phyloP scores from a whole-genome alignment of 2,888 invertebrate species.

The Anodontia alba region DNA sequence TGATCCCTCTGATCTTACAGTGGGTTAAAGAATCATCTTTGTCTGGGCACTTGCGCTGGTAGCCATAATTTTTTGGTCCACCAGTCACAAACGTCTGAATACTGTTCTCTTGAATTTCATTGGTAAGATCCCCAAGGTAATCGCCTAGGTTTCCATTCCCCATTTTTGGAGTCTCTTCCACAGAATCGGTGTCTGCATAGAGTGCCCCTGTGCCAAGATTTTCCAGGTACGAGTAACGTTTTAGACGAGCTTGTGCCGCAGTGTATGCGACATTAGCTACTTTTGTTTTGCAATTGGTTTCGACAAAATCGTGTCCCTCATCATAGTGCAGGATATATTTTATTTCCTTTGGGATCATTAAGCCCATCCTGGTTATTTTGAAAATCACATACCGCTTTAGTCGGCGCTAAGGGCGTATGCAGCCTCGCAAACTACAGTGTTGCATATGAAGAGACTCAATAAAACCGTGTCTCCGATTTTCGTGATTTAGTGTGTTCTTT shows the following conservation, averaged over 20 bases:
- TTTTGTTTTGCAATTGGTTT: background rate
- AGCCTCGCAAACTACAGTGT: too few species aligned
- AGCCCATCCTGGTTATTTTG: too few species aligned
- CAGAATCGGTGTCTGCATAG: background rate
- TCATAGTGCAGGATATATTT: too few species aligned
- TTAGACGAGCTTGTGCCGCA: background rate
- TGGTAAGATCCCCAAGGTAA: background rate
- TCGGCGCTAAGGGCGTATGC: too few species aligned
- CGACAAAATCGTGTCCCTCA: background rate
- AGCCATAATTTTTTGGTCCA: background rate
- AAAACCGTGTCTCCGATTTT: too few species aligned
- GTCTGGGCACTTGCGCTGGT: background rate
- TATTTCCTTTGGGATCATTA: too few species aligned
- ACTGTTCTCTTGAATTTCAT: background rate
- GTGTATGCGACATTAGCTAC: slow-evolving; percentile 9
- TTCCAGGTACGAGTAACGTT: background rate
- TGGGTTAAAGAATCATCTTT: background rate
- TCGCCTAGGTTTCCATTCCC: background rate
- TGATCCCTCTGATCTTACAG: background rate
- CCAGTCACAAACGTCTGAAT: background rate
- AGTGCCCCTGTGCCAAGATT: background rate
- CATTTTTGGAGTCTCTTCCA: background rate
- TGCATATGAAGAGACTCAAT: too few species aligned
- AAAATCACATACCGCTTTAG: too few species aligned
- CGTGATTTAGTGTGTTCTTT: too few species aligned